Conservation (phyloP, 2,797 vertebrate species). For the Siniperca undulata region DNA sequence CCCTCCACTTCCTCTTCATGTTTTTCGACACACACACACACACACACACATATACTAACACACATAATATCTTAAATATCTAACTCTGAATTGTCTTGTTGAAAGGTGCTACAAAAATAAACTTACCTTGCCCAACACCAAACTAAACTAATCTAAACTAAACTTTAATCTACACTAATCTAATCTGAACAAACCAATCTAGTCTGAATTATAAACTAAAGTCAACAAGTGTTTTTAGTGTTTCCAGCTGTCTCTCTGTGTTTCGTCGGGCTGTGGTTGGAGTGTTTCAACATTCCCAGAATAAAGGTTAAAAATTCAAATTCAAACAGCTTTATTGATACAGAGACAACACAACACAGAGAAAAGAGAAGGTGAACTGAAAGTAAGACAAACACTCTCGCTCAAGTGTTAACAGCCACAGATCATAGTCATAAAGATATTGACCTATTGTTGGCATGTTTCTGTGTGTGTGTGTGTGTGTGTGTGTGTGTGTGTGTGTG, state of each 20-base stretch:
- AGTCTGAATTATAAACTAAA: no score
- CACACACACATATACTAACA: no score
- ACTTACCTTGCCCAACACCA: no score
- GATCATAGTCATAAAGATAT: background rate
- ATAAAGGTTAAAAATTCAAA: constrained; percentile 27
- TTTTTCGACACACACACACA: no score
- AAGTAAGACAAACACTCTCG: background rate
- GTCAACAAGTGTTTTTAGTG: background rate
- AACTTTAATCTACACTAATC: background rate
- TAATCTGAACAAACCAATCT: background rate
- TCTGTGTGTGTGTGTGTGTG: background rate
- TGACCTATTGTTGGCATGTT: background rate
- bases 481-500: constrained; percentile 34
- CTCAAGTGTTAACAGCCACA: background rate
- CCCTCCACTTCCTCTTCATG: no score
- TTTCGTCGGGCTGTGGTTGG: background rate
- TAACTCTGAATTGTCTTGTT: no score
- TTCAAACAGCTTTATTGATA: constrained; percentile 3
- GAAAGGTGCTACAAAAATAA: no score
- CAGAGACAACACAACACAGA: background rate
- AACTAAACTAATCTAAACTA: background rate
- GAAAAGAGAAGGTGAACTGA: background rate
- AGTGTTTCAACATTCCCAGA: background rate
- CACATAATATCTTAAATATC: no score
- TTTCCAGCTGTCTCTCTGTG: background rate